Evolutionary conservation across 30 jellyfish, hydroid and myxozoan genomes (phyloP).

Genomic region (Turritopsis rubra): DNA sequence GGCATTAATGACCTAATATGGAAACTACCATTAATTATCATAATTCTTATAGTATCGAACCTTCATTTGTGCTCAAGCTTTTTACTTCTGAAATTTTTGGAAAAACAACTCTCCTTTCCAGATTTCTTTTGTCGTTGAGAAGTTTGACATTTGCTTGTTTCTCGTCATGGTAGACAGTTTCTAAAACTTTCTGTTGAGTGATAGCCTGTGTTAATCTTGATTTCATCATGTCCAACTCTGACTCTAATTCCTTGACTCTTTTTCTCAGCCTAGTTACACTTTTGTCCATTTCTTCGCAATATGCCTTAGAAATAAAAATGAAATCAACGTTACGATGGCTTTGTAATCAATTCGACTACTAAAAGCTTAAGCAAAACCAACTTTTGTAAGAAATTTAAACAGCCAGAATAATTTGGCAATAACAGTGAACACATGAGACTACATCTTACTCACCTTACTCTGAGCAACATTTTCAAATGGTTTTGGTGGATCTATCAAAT

Average conservation of each 20-base stretch:
- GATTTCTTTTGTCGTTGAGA: neutral
- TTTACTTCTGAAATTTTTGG: conserved; percentile 8
- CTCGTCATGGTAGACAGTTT: neutral
- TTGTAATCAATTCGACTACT: neutral
- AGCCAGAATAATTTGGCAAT: too few relatives aligned
- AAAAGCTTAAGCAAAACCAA: too few relatives aligned
- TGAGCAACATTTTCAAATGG: conserved; percentile 3
- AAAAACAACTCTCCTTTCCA: neutral
- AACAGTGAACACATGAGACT: too few relatives aligned
- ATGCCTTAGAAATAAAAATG: neutral
- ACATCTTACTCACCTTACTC: neutral
- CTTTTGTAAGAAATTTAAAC: too few relatives aligned
- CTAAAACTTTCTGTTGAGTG: conserved; percentile 1
- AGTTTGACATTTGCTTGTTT: neutral
- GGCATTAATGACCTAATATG: too few relatives aligned
- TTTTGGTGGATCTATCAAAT: neutral
- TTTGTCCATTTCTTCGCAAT: neutral
- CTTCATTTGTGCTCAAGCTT: neutral
- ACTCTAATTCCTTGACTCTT: neutral
- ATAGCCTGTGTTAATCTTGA: neutral
- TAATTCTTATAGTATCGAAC: neutral
- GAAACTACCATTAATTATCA: too few relatives aligned
- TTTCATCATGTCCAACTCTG: neutral
- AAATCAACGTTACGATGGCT: too few relatives aligned
- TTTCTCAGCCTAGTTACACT: neutral